Base-by-base conservation (phyloP, 2,797 vertebrate genomes). In the Tapera naevia region DNA sequence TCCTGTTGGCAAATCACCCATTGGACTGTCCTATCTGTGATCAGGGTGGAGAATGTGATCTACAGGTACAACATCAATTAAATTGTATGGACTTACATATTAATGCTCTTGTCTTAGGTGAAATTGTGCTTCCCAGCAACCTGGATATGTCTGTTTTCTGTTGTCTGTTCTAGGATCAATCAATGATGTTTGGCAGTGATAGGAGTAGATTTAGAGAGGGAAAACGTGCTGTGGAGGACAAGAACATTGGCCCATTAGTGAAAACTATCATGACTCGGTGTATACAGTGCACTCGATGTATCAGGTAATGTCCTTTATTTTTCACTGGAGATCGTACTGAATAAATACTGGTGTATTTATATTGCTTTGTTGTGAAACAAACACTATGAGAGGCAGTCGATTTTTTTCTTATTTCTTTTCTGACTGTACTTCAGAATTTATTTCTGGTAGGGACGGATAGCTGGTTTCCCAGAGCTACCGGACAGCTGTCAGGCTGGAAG, bases 201-300 rank as follows among this genome's bases (percentile, higher is more conserved):
- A 98, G 99, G 93, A 99, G 99, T 96, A 98, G 99, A 64, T 99
- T 99, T 97, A 97, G 98, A 71, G 99, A 99, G 87, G 97, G 97
- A 41, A 99, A 99, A 94, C 98, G 99, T 93, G 99, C 99, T 7
- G 99, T 99, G 93, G 99, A 99, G 96, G 99, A 99, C 97, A 99
- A 99, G 96, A 99, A 99, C 97, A 98, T 99, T 32, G 99, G 99
- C 6, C 99, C 99, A 0, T 98, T 99, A 66, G 98, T 99, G 74
- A 99, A 99, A 97, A 99, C 99, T 57, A 99, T 99, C 95, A 99
- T 99, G 99, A 99, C 99, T 19, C 98, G 99, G 76, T 99, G 99
- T 92, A 99, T 99, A 97, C 99, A 99, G 96, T 99, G 99, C 95
- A 99, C 99, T 54, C 98, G 99, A 51, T 99, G 99, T 54, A 99